Evolutionary conservation across 2,113 vertebrate genomes (phyloP).

Genomic region (Ctenodactylus gundi): DNA sequence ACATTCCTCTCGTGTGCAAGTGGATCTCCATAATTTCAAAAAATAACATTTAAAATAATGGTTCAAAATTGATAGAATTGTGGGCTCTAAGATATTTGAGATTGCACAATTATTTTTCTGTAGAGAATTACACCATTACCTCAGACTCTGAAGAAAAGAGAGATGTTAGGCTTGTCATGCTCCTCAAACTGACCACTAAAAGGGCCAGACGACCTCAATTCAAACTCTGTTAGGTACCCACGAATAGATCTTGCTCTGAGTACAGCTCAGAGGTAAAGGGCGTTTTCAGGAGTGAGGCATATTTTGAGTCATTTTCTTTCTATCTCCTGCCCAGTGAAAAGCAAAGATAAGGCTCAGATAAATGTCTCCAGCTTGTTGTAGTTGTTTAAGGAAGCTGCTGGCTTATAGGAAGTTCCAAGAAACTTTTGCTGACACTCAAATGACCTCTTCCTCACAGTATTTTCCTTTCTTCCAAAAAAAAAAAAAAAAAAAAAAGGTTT

Average conservation of each 20-base stretch:
- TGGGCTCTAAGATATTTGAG: background rate
- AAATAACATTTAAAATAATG: slow-evolving; percentile 48
- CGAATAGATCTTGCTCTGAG: background rate
- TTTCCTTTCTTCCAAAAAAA: slow-evolving; percentile 2
- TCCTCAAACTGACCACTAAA: background rate
- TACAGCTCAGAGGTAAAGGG: slow-evolving; percentile 2
- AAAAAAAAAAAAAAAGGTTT: too few species aligned
- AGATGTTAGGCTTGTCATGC: slow-evolving; percentile 8
- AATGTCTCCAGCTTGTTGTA: slow-evolving; percentile 10
- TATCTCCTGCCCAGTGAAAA: slow-evolving; percentile 5
- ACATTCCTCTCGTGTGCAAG: slow-evolving; percentile 38
- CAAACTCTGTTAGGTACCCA: background rate
- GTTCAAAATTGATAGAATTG: background rate
- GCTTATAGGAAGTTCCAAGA: slow-evolving; percentile 20
- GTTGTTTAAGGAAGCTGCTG: background rate
- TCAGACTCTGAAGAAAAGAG: background rate
- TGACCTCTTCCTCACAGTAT: background rate
- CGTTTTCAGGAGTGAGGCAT: slow-evolving; percentile 17
- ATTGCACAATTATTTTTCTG: background rate
- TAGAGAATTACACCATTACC: background rate
- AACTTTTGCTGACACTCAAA: slow-evolving; percentile 12
- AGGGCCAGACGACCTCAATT: background rate
- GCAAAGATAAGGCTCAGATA: slow-evolving; percentile 36
- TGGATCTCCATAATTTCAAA: slow-evolving; percentile 49
- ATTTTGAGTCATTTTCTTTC: slow-evolving; percentile 24